A percentile compares a stretch with the other conserved stretches of the same genome.
phyloP scores from a whole-genome alignment of 2,113 vertebrate genomes.

The Procavia capensis region DNA sequence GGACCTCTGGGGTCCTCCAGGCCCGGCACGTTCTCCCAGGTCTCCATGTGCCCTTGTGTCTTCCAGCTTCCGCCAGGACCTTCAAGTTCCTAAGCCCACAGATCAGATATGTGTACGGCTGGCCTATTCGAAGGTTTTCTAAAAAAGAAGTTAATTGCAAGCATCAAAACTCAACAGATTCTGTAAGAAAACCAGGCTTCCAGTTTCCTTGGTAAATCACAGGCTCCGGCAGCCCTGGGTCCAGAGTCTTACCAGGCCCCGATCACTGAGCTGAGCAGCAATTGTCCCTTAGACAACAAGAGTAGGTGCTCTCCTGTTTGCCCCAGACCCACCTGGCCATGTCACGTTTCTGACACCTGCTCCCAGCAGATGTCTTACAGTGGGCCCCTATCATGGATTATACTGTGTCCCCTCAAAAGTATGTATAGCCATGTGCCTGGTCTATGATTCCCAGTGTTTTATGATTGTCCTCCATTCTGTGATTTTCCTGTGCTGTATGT shows the following conservation, averaged over 20 bases:
- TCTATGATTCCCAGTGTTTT: too few species aligned
- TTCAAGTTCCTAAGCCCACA: background rate
- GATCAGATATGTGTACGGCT: background rate
- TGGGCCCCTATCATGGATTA: too few species aligned
- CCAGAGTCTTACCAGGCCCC: background rate
- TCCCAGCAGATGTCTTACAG: background rate
- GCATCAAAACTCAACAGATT: background rate
- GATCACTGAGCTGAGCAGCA: background rate
- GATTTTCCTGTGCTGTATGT: too few species aligned
- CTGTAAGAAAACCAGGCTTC: background rate
- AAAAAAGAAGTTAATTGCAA: slow-evolving; percentile 14
- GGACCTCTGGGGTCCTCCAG: rapidly evolving
- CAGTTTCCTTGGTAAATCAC: slow-evolving; percentile 18
- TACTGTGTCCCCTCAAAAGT: too few species aligned
- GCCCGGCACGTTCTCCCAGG: background rate
- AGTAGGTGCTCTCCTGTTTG: background rate
- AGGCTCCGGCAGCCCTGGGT: background rate
- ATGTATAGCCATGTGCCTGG: too few species aligned
- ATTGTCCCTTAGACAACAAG: background rate
- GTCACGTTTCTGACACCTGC: background rate
- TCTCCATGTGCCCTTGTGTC: background rate
- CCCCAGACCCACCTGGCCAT: background rate
- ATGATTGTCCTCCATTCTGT: too few species aligned
- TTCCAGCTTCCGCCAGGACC: background rate
- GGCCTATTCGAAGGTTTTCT: background rate